Base-by-base conservation (phyloP, 2,888 invertebrate species). In the Glaucopsyche alexis region DNA sequence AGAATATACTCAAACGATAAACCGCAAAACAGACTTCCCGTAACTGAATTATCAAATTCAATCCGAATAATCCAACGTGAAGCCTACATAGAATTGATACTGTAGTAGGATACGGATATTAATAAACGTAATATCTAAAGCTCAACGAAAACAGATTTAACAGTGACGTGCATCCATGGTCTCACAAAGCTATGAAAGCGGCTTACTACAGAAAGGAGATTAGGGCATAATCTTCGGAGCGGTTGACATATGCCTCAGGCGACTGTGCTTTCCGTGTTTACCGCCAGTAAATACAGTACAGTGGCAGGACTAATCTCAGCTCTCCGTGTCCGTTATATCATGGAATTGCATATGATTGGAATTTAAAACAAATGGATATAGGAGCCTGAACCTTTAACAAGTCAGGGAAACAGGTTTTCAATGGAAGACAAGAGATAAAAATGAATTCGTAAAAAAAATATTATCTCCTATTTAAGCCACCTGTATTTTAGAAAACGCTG, bases 141-240 rank as follows among this genome's bases (percentile, higher is more conserved):
- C 72, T 77, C 70, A 74, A 82, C 83, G 81, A 82, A 86, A 87
- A 87, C 86, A 88, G 88, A 90, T 89, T 90, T 86, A 81, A 84
- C 86, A 88, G 86, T 90, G 91, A 89, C 85, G 83, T 88, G 87
- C 86, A 85, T 87, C 86, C 83, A 85, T 85, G 84, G 85, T 86
- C 86, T 86, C 85, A 87, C 88, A 87, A 89, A 88, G 88, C 90
- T 87, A 89, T 87, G 88, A 88, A 91, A 90, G 89, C 87, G 85
- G 91, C 90, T 91, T 87, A 91, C 82, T 81, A 86, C 87, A 87
- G 88, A 89, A 88, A 86, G 87, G 88, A 90, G 90, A 90, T 91
- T 90, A 91, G 81, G 81, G 83, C 80, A 87, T 91, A 91, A 91
- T 91, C 91, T 90, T 88, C 84, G 83, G 83, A 86, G 86, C 85